These are phyloP conservation scores for Lepidostoma basale DNA, from an alignment of 1,140 invertebrate genomes.

Conservation along the genomic window DNA sequence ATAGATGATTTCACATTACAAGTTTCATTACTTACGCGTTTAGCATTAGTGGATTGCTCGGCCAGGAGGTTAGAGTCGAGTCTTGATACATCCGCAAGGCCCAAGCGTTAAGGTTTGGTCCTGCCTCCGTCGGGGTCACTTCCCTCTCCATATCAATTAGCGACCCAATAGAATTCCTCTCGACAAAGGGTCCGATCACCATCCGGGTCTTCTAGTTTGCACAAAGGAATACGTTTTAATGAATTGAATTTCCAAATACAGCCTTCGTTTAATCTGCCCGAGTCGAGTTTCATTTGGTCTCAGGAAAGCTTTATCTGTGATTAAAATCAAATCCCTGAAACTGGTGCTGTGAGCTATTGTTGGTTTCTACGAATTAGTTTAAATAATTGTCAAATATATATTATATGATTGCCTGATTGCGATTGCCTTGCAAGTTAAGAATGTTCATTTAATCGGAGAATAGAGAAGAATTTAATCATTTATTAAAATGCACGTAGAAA, in stretches of 20 bases:
- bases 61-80: too few species aligned
- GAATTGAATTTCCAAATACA: constrained; percentile 44
- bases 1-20: too few species aligned
- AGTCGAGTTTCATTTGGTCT: constrained; percentile 11
- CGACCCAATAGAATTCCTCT: constrained; percentile 42
- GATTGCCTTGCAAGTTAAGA: too few species aligned
- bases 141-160: constrained; percentile 45
- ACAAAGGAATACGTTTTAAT: constrained; percentile 47
- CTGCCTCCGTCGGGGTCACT: neutral
- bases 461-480: too few species aligned
- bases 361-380: neutral
- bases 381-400: too few species aligned
- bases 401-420: too few species aligned
- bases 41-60: too few species aligned
- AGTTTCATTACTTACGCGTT: too few species aligned
- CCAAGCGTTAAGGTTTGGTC: neutral
- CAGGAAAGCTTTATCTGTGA: neutral
- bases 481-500: too few species aligned
- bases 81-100: too few species aligned
- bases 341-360: neutral
- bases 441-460: too few species aligned
- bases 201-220: constrained; percentile 34
- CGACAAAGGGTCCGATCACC: constrained; percentile 46
- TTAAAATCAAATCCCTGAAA: constrained; percentile 8
- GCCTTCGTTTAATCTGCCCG: constrained; percentile 16